Conservation (phyloP, 2,888 invertebrate species). For the Phasia obesa region DNA sequence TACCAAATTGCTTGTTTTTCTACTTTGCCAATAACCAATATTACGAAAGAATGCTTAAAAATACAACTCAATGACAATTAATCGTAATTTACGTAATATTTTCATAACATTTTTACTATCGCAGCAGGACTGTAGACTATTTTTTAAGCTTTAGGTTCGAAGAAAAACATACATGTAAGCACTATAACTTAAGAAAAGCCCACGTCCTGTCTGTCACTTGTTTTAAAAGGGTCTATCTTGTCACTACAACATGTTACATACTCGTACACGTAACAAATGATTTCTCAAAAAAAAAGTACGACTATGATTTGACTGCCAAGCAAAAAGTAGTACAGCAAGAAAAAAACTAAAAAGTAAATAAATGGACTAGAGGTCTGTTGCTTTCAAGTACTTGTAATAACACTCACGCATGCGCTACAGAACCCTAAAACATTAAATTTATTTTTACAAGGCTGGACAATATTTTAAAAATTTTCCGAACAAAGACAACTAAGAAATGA, state of each 20-base stretch:
- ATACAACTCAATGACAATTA: constrained; percentile 55
- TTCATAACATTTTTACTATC: constrained; percentile 60
- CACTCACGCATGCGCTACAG: constrained; percentile 40
- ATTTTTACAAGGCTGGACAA: constrained; percentile 7
- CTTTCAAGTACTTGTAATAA: constrained; percentile 21
- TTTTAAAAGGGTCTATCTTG: constrained; percentile 68
- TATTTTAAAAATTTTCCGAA: not conserved
- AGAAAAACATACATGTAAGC: constrained; percentile 29
- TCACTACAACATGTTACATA: constrained; percentile 61
- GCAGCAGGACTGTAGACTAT: constrained; percentile 55
- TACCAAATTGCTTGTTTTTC: not conserved
- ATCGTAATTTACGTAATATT: constrained; percentile 60
- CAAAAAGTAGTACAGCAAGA: too few species aligned
- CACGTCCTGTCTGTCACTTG: constrained; percentile 68
- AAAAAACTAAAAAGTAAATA: constrained; percentile 1
- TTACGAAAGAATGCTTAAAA: constrained; percentile 12
- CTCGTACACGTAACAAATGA: constrained; percentile 55
- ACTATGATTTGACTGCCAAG: constrained; percentile 29
- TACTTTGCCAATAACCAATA: constrained; percentile 12
- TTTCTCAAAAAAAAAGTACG: constrained; percentile 9
- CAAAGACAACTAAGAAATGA: constrained; percentile 28
- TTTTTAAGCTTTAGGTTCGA: constrained; percentile 23
- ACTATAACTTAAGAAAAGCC: constrained; percentile 59
- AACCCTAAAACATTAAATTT: constrained; percentile 21
- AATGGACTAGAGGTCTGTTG: constrained; percentile 28